phyloP scores from a whole-genome alignment of 2,797 vertebrate genomes.

The Mus caroli region DNA sequence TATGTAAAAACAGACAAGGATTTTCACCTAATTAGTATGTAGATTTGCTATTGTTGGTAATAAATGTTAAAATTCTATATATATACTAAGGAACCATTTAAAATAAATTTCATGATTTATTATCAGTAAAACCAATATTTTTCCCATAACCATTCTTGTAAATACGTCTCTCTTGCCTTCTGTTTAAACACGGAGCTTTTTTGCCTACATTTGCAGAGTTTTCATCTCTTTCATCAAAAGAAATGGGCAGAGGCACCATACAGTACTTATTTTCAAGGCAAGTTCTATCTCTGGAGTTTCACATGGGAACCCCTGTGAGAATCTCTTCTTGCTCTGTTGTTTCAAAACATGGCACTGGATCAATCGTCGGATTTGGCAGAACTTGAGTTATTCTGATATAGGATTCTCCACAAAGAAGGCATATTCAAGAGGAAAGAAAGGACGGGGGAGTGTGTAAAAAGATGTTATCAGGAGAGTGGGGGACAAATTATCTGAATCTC shows the following conservation, averaged over 20 bases:
- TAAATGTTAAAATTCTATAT: background rate
- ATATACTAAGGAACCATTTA: background rate
- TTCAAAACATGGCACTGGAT: slow-evolving; percentile 45
- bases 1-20: background rate
- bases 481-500: background rate
- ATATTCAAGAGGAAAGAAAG: background rate
- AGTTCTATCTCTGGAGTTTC: background rate
- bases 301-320: background rate
- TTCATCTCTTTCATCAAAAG: slow-evolving; percentile 36
- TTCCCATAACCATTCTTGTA: background rate
- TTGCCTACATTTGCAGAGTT: background rate
- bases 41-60: background rate
- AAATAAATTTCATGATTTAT: background rate
- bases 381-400: slow-evolving; percentile 50
- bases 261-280: background rate
- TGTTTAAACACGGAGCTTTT: background rate
- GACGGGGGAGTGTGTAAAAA: rapidly evolving
- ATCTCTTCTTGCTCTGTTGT: slow-evolving; percentile 47
- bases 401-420: slow-evolving; percentile 57
- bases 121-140: background rate
- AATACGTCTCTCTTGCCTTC: background rate
- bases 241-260: background rate
- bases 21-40: background rate
- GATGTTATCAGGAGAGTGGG: background rate
- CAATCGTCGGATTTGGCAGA: slow-evolving; percentile 44